Conservation (phyloP, 2,888 invertebrate species). For the Arrhopalites spinosus region DNA sequence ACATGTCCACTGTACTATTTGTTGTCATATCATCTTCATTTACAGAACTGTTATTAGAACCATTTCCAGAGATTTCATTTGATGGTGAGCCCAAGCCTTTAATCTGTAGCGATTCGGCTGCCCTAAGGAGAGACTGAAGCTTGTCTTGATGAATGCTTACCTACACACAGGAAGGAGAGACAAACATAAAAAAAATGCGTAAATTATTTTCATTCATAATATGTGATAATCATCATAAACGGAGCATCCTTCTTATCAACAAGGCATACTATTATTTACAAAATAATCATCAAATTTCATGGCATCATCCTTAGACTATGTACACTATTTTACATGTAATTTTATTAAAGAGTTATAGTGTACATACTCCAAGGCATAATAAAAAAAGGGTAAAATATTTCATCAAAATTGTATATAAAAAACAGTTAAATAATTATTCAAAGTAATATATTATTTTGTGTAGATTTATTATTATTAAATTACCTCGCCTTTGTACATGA, state of each 20-base stretch:
- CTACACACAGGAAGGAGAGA: slow-evolving; percentile 10
- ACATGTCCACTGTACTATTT: slow-evolving; percentile 39
- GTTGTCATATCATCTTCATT: slow-evolving; percentile 36
- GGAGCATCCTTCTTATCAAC: no score
- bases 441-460: neutral
- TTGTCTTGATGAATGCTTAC: slow-evolving; percentile 56
- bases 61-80: slow-evolving; percentile 37
- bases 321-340: no score
- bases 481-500: slow-evolving; percentile 56
- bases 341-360: no score
- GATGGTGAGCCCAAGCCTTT: slow-evolving; percentile 56
- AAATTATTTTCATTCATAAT: no score
- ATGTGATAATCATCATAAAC: no score
- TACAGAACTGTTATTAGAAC: slow-evolving; percentile 38
- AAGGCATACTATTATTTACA: no score
- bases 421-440: neutral
- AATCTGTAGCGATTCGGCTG: slow-evolving; percentile 56
- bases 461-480: neutral
- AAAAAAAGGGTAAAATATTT: no score
- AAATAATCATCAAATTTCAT: neutral
- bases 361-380: no score
- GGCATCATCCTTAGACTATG: no score
- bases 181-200: neutral
- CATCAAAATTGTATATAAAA: neutral
- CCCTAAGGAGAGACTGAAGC: slow-evolving; percentile 53